Evolutionary conservation across 2,888 invertebrate genomes (phyloP).

Genomic region (Tortricodes alternella): DNA sequence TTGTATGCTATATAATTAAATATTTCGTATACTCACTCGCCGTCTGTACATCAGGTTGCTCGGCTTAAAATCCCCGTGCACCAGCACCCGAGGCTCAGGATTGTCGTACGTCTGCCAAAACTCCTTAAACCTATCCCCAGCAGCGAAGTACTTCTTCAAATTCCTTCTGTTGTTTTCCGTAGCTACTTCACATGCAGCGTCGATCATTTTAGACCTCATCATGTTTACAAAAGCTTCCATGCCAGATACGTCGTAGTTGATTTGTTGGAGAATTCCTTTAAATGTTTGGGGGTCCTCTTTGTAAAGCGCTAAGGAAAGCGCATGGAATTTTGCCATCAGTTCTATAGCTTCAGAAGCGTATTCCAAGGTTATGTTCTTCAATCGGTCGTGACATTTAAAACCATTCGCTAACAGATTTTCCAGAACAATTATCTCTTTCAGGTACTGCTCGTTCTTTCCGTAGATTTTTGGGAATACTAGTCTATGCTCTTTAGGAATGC

Average conservation of each 20-base stretch:
- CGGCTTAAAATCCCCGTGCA: constrained; percentile 11
- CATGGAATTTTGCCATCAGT: constrained; percentile 12
- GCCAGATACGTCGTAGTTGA: no score
- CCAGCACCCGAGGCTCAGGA: neutral
- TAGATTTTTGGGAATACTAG: constrained; percentile 3
- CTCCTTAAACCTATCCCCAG: neutral
- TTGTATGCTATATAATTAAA: no score
- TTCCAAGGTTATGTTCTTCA: constrained; percentile 3
- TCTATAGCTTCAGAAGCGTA: constrained; percentile 15
- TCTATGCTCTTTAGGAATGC: neutral
- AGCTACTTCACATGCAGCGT: no score
- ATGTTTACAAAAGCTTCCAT: no score
- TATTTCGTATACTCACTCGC: constrained; percentile 13
- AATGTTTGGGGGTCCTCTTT: constrained; percentile 7
- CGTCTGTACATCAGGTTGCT: constrained; percentile 8
- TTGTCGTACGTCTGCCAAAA: neutral
- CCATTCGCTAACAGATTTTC: constrained; percentile 13
- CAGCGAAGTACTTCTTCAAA: neutral
- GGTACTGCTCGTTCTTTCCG: neutral
- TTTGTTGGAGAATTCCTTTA: neutral
- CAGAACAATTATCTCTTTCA: neutral
- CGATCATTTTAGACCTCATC: neutral
- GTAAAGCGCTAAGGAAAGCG: constrained; percentile 4
- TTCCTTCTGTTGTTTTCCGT: constrained; percentile 1
- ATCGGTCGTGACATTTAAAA: neutral